Evolutionary conservation across 2,113 vertebrate genomes (phyloP).

Genomic region (Plectropomus leopardus): DNA sequence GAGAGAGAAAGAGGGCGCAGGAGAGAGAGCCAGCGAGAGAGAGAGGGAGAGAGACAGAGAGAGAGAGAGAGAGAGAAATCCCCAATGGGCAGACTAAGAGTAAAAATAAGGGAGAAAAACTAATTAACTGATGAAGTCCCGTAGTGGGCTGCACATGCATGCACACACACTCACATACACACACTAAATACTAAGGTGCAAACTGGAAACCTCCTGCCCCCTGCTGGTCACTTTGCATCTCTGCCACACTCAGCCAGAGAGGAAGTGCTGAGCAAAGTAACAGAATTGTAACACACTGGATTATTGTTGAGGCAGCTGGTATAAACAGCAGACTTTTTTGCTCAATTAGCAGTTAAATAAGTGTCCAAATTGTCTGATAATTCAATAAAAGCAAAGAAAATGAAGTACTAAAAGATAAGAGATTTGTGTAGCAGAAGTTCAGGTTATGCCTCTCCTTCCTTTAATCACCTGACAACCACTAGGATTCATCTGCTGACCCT

Average conservation of each 20-base stretch:
- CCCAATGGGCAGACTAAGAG: conserved; percentile 69
- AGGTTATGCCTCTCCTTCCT: no score
- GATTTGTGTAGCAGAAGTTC: neutral
- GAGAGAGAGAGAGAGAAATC: conserved; percentile 46
- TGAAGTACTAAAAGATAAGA: neutral
- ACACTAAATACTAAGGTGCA: neutral
- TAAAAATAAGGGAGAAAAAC: conserved; percentile 78
- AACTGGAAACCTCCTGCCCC: conserved; percentile 56
- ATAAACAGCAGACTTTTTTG: neutral
- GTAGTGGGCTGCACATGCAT: conserved; percentile 21
- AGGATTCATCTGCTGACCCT: neutral
- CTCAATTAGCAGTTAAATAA: neutral
- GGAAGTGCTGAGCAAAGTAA: neutral
- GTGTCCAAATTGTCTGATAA: neutral
- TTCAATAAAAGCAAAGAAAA: neutral
- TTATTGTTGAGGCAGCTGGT: neutral
- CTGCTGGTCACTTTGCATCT: conserved; percentile 31
- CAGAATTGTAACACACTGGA: neutral
- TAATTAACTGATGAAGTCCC: conserved; percentile 78
- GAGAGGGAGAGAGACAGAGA: conserved; percentile 26
- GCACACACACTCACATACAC: neutral
- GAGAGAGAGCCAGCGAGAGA: neutral
- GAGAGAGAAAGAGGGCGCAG: conserved; percentile 3
- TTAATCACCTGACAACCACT: no score
- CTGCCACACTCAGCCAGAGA: neutral